phyloP scores from a whole-genome alignment of 2,797 vertebrate species.

The Poecilia velifera region DNA sequence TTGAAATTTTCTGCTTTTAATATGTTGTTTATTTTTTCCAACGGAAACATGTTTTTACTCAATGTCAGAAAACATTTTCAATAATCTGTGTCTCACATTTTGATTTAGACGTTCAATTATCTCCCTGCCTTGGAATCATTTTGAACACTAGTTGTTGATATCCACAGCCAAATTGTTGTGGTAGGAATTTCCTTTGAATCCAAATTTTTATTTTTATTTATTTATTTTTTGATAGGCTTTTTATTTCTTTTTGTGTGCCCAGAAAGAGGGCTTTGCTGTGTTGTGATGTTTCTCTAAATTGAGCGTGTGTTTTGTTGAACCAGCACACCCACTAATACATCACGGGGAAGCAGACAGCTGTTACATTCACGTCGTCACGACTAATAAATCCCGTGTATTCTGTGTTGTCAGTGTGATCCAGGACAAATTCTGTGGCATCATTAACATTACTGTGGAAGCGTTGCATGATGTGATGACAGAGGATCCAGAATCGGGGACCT shows the following conservation, averaged over 20 bases:
- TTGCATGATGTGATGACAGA: constrained; percentile 98
- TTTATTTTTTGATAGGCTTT: constrained; percentile 14
- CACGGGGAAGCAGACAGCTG: constrained; percentile 4
- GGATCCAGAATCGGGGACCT: constrained; percentile 91
- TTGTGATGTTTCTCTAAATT: constrained; percentile 10
- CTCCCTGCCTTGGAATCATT: neutral
- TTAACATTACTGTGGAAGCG: constrained; percentile 94
- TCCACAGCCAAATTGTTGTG: constrained; percentile 12
- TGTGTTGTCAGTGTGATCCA: constrained; percentile 88
- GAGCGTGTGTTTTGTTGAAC: constrained; percentile 11
- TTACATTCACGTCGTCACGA: constrained; percentile 6
- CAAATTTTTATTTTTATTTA: constrained; percentile 4
- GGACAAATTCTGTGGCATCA: constrained; percentile 98
- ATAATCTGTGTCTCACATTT: neutral
- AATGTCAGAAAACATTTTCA: constrained; percentile 16
- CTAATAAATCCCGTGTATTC: constrained; percentile 31
- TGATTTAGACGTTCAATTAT: constrained; percentile 2
- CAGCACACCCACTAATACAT: neutral
- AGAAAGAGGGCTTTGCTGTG: constrained; percentile 7
- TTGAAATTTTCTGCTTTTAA: constrained; percentile 5
- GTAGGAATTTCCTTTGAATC: constrained; percentile 18
- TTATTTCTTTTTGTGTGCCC: constrained; percentile 17
- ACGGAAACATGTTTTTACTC: constrained; percentile 1
- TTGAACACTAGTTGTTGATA: neutral
- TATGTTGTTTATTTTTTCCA: neutral